Evolutionary conservation across 2,797 vertebrate species (phyloP).

Genomic region (Emys orbicularis): DNA sequence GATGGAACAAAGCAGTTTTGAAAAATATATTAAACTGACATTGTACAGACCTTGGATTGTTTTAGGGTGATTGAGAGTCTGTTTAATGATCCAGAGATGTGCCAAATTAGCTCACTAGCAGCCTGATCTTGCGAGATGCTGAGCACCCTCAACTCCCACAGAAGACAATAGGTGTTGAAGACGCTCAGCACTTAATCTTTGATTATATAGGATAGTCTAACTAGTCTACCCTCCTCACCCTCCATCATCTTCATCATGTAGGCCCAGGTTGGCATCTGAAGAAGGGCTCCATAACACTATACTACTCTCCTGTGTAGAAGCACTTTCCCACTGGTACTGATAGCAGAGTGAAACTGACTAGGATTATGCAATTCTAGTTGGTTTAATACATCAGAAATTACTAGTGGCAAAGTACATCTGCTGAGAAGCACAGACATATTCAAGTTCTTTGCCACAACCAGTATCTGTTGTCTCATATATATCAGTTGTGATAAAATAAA

Average conservation of each 20-base stretch:
- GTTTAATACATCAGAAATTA: background rate
- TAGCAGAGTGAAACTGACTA: background rate
- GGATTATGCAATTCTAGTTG: background rate
- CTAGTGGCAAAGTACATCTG: rapidly evolving
- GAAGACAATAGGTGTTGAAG: background rate
- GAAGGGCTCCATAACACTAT: background rate
- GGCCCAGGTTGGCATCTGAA: background rate
- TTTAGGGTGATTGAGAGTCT: background rate
- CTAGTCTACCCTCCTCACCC: background rate
- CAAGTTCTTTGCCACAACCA: background rate
- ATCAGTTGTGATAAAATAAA: background rate
- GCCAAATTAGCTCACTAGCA: background rate
- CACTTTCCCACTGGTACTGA: background rate
- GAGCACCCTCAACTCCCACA: background rate
- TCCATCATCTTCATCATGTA: background rate
- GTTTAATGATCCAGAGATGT: background rate
- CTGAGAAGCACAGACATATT: background rate
- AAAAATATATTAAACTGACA: background rate
- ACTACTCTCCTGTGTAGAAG: background rate
- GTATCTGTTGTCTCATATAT: background rate
- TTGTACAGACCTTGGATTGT: background rate
- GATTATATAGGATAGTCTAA: background rate
- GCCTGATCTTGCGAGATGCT: background rate
- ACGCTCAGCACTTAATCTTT: background rate
- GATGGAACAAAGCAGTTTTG: background rate